These are phyloP conservation scores for Trissoscelio sp. DNA, from an alignment of 2,888 invertebrate genomes.

Conservation along the genomic window DNA sequence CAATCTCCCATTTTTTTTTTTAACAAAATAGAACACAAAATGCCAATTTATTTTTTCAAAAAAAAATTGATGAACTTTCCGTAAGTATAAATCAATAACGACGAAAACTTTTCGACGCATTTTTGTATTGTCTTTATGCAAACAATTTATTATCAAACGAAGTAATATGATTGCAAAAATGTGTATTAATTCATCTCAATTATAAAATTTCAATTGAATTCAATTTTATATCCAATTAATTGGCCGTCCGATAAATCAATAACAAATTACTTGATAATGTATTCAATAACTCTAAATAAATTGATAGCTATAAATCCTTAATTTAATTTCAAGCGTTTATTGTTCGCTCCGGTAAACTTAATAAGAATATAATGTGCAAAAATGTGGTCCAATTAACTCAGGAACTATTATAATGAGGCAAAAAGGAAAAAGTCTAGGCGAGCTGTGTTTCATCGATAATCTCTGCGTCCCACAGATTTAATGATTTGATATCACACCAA, in stretches of 20 bases:
- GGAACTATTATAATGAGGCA: not conserved
- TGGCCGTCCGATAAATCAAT: not conserved
- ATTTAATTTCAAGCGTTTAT: not conserved
- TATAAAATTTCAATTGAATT: slow-evolving; percentile 7
- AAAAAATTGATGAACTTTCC: no score
- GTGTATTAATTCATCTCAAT: no score
- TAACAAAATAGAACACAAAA: no score
- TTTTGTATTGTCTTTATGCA: no score
- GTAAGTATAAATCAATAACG: no score
- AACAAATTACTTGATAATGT: slow-evolving; percentile 14
- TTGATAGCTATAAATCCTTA: not conserved
- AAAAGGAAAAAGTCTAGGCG: slow-evolving; percentile 16
- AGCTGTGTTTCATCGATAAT: slow-evolving; percentile 31
- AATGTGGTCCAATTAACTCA: slow-evolving; percentile 18
- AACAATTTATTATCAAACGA: no score
- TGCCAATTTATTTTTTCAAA: no score
- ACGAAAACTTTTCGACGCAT: no score
- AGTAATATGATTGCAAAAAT: no score
- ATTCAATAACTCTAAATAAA: slow-evolving; percentile 7
- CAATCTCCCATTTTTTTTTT: no score
- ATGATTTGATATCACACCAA: slow-evolving; percentile 54
- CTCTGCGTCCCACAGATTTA: slow-evolving; percentile 30
- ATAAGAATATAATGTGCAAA: slow-evolving; percentile 16
- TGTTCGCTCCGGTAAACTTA: slow-evolving; percentile 1
- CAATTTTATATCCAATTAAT: slow-evolving; percentile 23